Base-by-base conservation (phyloP, 2,797 vertebrate species). In the Acanthiza pusilla region DNA sequence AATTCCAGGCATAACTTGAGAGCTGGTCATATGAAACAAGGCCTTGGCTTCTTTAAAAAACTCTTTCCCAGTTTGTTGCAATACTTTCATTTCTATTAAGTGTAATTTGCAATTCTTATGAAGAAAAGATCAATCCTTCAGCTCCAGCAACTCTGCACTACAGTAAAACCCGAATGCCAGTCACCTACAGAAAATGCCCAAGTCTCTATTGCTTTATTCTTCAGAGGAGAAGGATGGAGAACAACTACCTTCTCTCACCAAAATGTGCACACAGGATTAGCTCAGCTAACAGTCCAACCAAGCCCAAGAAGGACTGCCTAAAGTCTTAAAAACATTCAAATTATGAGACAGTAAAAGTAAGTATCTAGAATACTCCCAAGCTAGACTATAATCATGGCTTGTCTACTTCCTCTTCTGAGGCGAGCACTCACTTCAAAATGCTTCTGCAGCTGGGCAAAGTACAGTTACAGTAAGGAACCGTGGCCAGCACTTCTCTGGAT, bases 1-100 rank as follows among this genome's bases (percentile, higher is more conserved):
- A 94, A 96, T 90, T 96, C 58, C 80, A 92, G 53, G 26, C 88
- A 94, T 94, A 93, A 71, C 84, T 88, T 53, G 50, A 76, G 54
- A 89, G 43, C 63, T 86, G 62, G n/a, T 50, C 48, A 73, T n/a
- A 85, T 5, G 43, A 68, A 95, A 63, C 13, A 63, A 16, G 16
- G 58, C 20, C 43, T 65, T 40, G 21, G 30, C 40, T 73, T 65
- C 84, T 73, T 75, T 27, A 85, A 93, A 91, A 72, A 23, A 42
- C 13, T 85, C 66, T 48, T 83, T 84, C 58, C 42, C 30, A 32
- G 22, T 77, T 84, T 84, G 34, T 10, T 71, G 53, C 22, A 62
- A 61, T 43, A 68, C 27, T 75, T 85, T 54, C 7, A 32, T 27
- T 84, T 57, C 63, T 57, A 34, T 36, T 47, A 76, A 42, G 50